Evolutionary conservation across 2,888 invertebrate species (phyloP).

Genomic region (Apotomis betuletana): DNA sequence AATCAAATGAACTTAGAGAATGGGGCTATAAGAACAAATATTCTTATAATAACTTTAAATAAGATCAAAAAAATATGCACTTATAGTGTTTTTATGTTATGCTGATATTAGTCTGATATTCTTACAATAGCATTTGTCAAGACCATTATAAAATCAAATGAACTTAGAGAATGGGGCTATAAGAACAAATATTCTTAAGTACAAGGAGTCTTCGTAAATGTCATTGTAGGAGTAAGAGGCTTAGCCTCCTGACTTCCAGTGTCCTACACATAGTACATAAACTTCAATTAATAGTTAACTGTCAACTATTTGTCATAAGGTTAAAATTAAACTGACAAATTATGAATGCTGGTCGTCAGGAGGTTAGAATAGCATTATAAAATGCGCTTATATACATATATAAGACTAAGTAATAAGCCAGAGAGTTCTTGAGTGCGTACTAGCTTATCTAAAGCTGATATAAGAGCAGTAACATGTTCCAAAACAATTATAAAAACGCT

Average conservation of each 20-base stretch:
- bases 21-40: not conserved
- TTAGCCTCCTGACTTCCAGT: too few species aligned
- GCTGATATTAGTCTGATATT: not conserved
- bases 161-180: conserved; percentile 1
- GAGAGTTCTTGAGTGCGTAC: too few species aligned
- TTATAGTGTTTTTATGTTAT: not conserved
- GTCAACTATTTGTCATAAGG: too few species aligned
- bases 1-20: not conserved
- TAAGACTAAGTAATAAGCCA: too few species aligned
- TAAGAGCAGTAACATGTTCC: too few species aligned
- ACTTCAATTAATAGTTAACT: too few species aligned
- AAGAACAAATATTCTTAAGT: not conserved
- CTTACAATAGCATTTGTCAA: not conserved
- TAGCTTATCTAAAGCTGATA: too few species aligned
- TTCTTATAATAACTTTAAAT: not conserved
- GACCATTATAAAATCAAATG: not conserved
- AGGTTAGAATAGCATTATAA: not conserved
- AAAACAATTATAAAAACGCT: too few species aligned
- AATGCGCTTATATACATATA: not conserved
- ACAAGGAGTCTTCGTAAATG: not conserved
- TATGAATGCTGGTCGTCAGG: too few species aligned
- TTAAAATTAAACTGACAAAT: too few species aligned
- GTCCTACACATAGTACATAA: too few species aligned
- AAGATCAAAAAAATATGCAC: not conserved
- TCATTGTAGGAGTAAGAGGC: conserved; percentile 5